Evolutionary conservation across 2,888 invertebrate genomes (phyloP).

Genomic region (Caenorhabditis imperialis): DNA sequence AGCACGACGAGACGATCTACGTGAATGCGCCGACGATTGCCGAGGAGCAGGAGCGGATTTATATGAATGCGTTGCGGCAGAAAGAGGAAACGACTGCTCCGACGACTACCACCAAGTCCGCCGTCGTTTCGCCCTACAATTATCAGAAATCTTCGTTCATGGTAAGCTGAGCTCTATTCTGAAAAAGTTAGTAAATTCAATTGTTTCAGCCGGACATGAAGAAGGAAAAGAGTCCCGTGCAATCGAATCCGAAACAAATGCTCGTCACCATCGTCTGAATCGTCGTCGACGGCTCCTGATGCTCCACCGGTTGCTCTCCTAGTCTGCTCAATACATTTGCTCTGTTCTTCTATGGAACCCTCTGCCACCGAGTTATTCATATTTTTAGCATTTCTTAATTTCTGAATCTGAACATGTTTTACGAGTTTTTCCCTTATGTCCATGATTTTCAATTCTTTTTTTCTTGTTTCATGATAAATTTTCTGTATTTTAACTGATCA

Average conservation of each 20-base stretch:
- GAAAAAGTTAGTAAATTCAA: not conserved
- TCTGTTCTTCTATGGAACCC: not conserved
- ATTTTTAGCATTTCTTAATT: no score
- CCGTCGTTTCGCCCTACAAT: constrained; percentile 54
- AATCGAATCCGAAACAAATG: constrained; percentile 54
- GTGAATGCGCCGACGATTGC: constrained; percentile 44
- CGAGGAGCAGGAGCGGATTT: constrained; percentile 34
- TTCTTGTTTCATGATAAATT: not conserved
- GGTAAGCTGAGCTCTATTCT: constrained; percentile 4
- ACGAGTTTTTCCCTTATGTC: not conserved
- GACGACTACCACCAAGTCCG: constrained; percentile 37
- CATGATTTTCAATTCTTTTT: not conserved
- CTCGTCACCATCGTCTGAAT: constrained; percentile 52
- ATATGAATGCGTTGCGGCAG: constrained; percentile 30
- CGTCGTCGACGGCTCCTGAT: not conserved
- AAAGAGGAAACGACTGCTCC: constrained; percentile 5
- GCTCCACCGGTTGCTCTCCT: constrained; percentile 4
- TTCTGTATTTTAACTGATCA: not conserved
- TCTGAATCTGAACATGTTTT: not conserved
- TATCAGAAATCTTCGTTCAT: constrained; percentile 53
- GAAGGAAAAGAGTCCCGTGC: constrained; percentile 24
- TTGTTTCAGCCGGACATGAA: constrained; percentile 34
- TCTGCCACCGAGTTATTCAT: no score
- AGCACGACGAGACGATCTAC: constrained; percentile 52
- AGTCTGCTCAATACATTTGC: constrained; percentile 11